Percentiles rank a stretch among this genome's conserved stretches.
phyloP scores from a whole-genome alignment of 1,140 invertebrate species.

The Macrosteles quadrilineatus region DNA sequence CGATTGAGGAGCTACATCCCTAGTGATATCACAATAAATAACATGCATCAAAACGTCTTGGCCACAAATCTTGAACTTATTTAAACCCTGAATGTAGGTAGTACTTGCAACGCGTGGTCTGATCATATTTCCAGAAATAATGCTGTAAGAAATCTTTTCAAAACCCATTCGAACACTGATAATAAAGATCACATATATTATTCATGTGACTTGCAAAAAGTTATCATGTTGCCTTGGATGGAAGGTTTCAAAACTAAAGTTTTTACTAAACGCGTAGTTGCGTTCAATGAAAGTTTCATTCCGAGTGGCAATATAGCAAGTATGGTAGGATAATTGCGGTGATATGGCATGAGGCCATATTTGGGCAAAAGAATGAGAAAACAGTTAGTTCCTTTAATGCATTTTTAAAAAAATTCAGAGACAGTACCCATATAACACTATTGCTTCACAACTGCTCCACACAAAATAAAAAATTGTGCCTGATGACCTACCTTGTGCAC shows the following conservation, averaged over 20 bases:
- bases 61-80: conserved; percentile 30
- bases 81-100: conserved; percentile 24
- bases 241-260: conserved; percentile 36
- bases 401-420: conserved; percentile 16
- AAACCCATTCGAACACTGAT: neutral
- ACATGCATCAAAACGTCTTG: conserved; percentile 38
- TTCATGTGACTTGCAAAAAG: too few relatives aligned
- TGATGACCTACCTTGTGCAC: too few relatives aligned
- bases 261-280: too few relatives aligned
- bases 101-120: neutral
- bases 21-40: conserved; percentile 33
- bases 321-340: neutral
- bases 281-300: too few relatives aligned
- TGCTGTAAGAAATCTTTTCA: conserved; percentile 24
- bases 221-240: conserved; percentile 38
- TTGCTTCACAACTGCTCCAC: conserved; percentile 19
- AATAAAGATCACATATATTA: conserved; percentile 33
- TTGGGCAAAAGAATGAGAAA: conserved; percentile 41
- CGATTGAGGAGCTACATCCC: conserved; percentile 36
- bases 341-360: conserved; percentile 30
- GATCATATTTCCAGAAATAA: too few relatives aligned
- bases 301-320: neutral
- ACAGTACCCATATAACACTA: conserved; percentile 33
- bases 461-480: conserved; percentile 34
- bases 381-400: conserved; percentile 34